Percentiles rank a stretch among this genome's conserved stretches.
Conservation (phyloP, 1,140 invertebrate genomes). For the Oryctes rhinoceros region DNA sequence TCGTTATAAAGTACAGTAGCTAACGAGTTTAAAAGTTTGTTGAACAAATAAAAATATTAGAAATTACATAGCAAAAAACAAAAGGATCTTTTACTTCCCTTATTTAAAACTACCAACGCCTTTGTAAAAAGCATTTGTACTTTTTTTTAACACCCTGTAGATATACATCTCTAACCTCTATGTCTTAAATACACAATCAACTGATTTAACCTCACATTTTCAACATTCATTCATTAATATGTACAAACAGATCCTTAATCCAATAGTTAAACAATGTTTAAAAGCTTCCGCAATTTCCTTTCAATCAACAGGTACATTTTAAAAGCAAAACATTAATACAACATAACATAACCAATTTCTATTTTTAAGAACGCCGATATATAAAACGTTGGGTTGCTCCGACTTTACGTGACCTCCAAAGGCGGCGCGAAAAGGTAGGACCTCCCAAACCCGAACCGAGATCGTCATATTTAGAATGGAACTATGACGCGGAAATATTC, state of each 20-base stretch:
- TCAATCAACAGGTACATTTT: neutral
- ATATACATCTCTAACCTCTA: too few relatives aligned
- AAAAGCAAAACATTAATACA: neutral
- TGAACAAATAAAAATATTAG: too few relatives aligned
- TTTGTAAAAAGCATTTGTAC: too few relatives aligned
- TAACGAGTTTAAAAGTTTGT: too few relatives aligned
- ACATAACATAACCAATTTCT: neutral
- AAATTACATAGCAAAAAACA: too few relatives aligned
- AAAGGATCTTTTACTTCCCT: too few relatives aligned
- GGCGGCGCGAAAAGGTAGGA: constrained; percentile 58
- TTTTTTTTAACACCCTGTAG: too few relatives aligned
- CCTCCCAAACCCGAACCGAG: constrained; percentile 62
- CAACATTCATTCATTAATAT: neutral
- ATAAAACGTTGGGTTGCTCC: constrained; percentile 68
- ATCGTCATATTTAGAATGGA: constrained; percentile 81
- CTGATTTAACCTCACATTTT: constrained; percentile 4
- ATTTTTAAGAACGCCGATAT: constrained; percentile 25
- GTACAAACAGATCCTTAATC: constrained; percentile 8
- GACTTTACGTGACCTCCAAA: constrained; percentile 62
- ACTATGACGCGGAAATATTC: constrained; percentile 87
- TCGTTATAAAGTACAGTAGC: too few relatives aligned
- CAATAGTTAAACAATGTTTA: constrained; percentile 14
- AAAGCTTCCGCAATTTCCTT: neutral
- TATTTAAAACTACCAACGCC: too few relatives aligned
- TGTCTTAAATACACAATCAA: too few relatives aligned